phyloP scores from a whole-genome alignment of 2,888 invertebrate genomes.

The Leptothorax acervorum region DNA sequence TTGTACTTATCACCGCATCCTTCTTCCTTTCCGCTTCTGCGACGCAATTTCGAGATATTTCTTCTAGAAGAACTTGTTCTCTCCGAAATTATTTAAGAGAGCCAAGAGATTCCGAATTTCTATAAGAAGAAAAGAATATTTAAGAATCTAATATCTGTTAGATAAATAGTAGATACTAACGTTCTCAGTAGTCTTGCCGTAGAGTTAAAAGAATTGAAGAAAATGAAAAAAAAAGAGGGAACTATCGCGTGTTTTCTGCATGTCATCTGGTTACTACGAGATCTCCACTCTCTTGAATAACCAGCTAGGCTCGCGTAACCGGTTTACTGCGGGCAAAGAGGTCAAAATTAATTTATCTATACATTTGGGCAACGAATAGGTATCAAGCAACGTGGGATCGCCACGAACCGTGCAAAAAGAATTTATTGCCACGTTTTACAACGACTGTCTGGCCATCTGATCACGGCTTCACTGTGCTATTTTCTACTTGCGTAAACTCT shows the following conservation, averaged over 20 bases:
- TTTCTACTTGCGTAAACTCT: not conserved
- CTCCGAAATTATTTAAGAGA: not conserved
- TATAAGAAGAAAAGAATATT: not conserved
- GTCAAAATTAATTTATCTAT: slow-evolving; percentile 45
- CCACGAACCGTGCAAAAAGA: not conserved
- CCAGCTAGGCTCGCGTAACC: slow-evolving; percentile 27
- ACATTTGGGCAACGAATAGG: slow-evolving; percentile 12
- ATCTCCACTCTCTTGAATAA: slow-evolving; percentile 6
- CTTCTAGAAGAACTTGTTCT: slow-evolving; percentile 12
- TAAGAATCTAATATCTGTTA: not conserved
- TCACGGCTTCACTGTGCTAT: not conserved
- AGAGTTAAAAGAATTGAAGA: not conserved
- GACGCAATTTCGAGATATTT: not conserved
- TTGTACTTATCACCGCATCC: slow-evolving; percentile 45
- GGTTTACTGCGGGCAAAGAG: slow-evolving; percentile 33
- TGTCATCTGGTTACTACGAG: slow-evolving; percentile 52
- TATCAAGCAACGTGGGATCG: not conserved
- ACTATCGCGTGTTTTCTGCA: slow-evolving; percentile 17
- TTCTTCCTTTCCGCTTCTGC: not conserved
- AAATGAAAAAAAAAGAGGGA: not conserved
- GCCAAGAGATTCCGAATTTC: not conserved
- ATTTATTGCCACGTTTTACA: not conserved
- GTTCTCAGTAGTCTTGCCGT: not conserved
- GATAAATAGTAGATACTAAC: not conserved
- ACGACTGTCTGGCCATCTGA: not conserved